Evolutionary conservation across 1,140 invertebrate species (phyloP), one percentile per base, ranked within the genome.

Genomic region (Andricus grossulariae): DNA sequence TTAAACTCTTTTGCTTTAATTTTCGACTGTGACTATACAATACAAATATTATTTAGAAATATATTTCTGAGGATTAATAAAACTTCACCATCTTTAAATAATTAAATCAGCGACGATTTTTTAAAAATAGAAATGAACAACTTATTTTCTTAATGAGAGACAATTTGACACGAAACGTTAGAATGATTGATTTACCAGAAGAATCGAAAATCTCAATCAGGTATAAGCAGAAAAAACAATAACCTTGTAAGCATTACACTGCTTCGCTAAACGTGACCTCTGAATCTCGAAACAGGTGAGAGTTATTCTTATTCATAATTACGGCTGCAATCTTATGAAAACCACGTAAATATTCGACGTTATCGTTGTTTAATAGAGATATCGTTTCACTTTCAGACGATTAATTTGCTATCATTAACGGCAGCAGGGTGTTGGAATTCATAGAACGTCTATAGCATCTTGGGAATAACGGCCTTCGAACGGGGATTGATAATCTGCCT

Each of bases 321-420:
- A 82, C 39, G 72, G 75, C 81, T 71, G 73, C 18, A 75, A 79
- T 75, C 72, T 54, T 55, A 80, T 82, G 80, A 85, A 83, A 85
- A 81, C 78, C 57, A 70, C 76, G 39, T 60, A 70, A 73, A 52
- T 80, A 13, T 60, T 49, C 16, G 50, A 71, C 71, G 50, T 45
- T n/a, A 18, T 15, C 49, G 79, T 76, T 76, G 52, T 74, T 60
- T 81, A 79, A 79, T 78, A 60, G 77, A 54, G 74, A 45, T 55
- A 74, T 25, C 19, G 79, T 72, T 76, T 60, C 79, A 52, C 54
- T 71, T 75, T 76, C 73, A 72, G 72, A 77, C 82, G 78, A 83
- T 80, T 81, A 76, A 85, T 81, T 80, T 75, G 73, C 55, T 72
- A 71, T 77, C 78, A 82, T 83, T 82, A 49, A 75, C 80, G 72